Evolutionary conservation across 2,797 vertebrate genomes (phyloP).

Genomic region (Merluccius polli): DNA sequence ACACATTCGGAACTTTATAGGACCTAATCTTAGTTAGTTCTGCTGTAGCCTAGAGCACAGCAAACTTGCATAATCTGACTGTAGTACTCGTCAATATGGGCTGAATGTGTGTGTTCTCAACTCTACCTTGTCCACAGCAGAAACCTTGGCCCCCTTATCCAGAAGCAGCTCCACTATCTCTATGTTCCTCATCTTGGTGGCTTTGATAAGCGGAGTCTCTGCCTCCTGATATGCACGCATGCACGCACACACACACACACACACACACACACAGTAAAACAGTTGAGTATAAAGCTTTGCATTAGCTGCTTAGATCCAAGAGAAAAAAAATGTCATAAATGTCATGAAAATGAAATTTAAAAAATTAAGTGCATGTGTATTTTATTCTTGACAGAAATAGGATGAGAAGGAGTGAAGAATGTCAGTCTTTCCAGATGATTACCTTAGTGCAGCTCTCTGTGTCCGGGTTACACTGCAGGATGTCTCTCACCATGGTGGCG

Average conservation of each 20-base stretch:
- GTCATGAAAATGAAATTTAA: no score
- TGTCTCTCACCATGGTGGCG: conserved; percentile 93
- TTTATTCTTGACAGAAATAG: not conserved
- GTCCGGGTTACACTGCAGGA: conserved; percentile 95
- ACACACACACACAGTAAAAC: not conserved
- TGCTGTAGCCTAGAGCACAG: not conserved
- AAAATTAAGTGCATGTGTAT: no score
- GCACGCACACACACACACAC: conserved; percentile 1
- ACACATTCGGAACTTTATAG: not conserved
- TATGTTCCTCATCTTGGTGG: conserved; percentile 98
- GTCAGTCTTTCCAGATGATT: conserved; percentile 19
- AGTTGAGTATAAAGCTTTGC: not conserved
- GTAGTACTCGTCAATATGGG: not conserved
- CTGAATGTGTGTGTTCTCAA: not conserved
- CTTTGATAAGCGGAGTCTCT: conserved; percentile 96
- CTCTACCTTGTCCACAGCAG: conserved; percentile 90
- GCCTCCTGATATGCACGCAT: conserved; percentile 77
- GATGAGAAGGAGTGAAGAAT: not conserved
- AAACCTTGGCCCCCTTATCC: conserved; percentile 96
- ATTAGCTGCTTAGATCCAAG: not conserved
- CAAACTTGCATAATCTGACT: not conserved
- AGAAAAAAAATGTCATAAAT: no score
- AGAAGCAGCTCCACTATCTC: conserved; percentile 95
- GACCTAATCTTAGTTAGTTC: not conserved
- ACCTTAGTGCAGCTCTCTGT: conserved; percentile 97